These are phyloP conservation scores for Lutjanus argentimaculatus DNA, from an alignment of 2,797 vertebrate genomes.

Conservation along the genomic window DNA sequence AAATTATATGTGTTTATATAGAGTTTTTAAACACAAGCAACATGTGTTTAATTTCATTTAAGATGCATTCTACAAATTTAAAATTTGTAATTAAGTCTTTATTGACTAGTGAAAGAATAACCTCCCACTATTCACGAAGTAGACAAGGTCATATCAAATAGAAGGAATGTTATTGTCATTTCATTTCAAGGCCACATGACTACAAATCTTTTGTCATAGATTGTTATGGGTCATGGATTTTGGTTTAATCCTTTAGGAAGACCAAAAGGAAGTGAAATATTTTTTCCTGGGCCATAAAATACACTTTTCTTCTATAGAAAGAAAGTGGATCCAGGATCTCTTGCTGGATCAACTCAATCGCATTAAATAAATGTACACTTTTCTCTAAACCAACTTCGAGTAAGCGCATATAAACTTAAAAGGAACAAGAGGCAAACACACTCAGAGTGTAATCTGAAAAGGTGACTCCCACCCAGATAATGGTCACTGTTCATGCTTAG, in stretches of 20 bases:
- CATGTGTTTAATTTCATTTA: neutral
- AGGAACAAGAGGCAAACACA: no score
- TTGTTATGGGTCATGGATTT: neutral
- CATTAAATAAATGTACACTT: no score
- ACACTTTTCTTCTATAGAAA: neutral
- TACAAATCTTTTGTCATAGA: neutral
- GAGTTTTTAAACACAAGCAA: conserved; percentile 1
- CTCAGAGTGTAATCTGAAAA: no score
- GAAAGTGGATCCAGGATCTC: no score
- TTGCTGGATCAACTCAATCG: no score
- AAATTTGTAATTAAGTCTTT: neutral
- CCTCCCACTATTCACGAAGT: neutral
- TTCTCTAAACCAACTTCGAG: no score
- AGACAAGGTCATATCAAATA: neutral
- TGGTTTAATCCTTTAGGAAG: neutral
- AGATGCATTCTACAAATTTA: neutral
- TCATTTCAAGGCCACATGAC: neutral
- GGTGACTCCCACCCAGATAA: no score
- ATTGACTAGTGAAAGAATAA: neutral
- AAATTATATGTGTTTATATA: neutral
- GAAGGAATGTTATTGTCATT: neutral
- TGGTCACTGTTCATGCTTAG: neutral
- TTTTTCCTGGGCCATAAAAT: neutral
- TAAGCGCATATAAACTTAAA: no score
- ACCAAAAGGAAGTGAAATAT: neutral